These are phyloP conservation scores for Clavelina lepadiformis DNA, from an alignment of 23 tunicate species.

Conservation along the genomic window DNA sequence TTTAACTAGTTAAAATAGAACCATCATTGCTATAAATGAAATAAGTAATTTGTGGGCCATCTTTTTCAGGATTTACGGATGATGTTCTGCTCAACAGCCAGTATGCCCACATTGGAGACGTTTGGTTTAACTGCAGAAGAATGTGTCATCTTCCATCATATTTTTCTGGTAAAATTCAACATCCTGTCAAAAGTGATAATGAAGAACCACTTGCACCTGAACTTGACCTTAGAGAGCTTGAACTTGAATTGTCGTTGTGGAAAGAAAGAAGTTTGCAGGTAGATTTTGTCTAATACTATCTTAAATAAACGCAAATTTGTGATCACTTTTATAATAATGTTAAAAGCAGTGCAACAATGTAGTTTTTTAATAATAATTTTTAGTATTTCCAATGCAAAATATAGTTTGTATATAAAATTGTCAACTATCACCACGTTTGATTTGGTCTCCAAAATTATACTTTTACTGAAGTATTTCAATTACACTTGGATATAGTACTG, in stretches of 20 bases:
- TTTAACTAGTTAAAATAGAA: too few relatives aligned
- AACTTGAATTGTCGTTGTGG: constrained; percentile 46
- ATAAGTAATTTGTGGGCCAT: too few relatives aligned
- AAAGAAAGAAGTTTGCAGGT: constrained; percentile 68
- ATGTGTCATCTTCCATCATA: constrained; percentile 46
- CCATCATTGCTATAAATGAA: too few relatives aligned
- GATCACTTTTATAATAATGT: not conserved
- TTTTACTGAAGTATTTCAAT: too few relatives aligned
- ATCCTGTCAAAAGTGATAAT: too few relatives aligned
- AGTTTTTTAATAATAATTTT: too few relatives aligned
- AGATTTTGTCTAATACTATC: not conserved
- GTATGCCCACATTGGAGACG: constrained; percentile 71
- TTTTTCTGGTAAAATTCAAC: not conserved
- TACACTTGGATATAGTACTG: too few relatives aligned
- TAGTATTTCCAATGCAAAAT: too few relatives aligned
- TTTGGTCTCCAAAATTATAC: too few relatives aligned
- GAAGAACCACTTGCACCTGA: too few relatives aligned
- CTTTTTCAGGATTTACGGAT: constrained; percentile 57
- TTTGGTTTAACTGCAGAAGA: constrained; percentile 77
- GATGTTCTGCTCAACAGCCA: constrained; percentile 80
- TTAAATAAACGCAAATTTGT: not conserved
- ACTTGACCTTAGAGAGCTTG: constrained; percentile 60
- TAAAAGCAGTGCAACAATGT: not conserved
- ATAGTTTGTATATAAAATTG: too few relatives aligned
- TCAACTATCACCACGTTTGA: too few relatives aligned